Conservation (phyloP, 2,797 vertebrate genomes). For the Micromesistius poutassou region DNA sequence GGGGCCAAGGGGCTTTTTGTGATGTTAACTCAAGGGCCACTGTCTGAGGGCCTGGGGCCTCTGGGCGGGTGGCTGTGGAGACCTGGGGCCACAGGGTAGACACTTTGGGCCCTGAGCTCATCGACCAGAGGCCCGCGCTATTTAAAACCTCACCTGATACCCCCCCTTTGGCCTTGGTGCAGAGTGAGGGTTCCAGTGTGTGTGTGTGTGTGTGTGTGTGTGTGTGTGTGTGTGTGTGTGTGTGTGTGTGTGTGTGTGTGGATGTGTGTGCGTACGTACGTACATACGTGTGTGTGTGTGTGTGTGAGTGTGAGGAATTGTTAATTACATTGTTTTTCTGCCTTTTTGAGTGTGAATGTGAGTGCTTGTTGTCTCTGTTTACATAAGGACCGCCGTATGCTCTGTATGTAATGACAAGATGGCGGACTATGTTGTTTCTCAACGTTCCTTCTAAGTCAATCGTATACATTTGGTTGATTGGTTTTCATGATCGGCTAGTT, state of each 20-base stretch:
- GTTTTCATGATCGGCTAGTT: too few relatives aligned
- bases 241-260: background rate
- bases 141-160: constrained; percentile 83
- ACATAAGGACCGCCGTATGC: too few relatives aligned
- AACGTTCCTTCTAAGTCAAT: too few relatives aligned
- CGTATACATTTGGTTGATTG: too few relatives aligned
- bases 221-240: constrained; percentile 8
- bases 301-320: background rate
- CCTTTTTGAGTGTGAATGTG: background rate
- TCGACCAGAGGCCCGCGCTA: constrained; percentile 66
- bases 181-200: constrained; percentile 76
- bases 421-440: too few relatives aligned
- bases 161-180: constrained; percentile 73
- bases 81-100: constrained; percentile 64
- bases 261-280: background rate
- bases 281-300: background rate
- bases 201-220: constrained; percentile 20
- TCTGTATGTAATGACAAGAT: too few relatives aligned
- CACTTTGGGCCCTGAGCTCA: constrained; percentile 74
- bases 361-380: too few relatives aligned
- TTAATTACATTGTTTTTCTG: background rate
- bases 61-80: constrained; percentile 40
- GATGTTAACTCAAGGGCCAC: constrained; percentile 47
- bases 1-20: constrained; percentile 17
- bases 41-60: constrained; percentile 40